These are phyloP conservation scores for Alcedo atthis DNA, from an alignment of 2,797 vertebrate genomes.

Conservation along the genomic window DNA sequence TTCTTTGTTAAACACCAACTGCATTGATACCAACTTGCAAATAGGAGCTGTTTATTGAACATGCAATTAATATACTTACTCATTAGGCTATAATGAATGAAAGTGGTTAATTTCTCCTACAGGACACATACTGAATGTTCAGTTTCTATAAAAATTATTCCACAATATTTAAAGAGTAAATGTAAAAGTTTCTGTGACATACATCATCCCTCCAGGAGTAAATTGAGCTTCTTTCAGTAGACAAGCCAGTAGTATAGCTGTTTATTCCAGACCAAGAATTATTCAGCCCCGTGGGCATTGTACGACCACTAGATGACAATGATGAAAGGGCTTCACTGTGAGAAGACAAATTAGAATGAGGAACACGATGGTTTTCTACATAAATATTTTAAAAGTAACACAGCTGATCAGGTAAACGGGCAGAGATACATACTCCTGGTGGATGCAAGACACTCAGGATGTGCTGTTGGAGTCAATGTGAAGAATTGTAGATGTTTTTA, in stretches of 20 bases:
- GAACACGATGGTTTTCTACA: not conserved
- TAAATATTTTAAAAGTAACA: not conserved
- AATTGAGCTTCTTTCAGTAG: constrained; percentile 85
- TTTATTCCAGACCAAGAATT: constrained; percentile 78
- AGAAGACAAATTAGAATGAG: constrained; percentile 1
- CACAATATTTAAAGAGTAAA: not conserved
- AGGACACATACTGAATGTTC: not conserved
- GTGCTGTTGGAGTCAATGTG: not conserved
- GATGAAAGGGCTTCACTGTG: constrained; percentile 67
- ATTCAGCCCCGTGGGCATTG: constrained; percentile 65
- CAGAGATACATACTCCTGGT: not conserved
- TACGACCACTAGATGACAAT: constrained; percentile 52
- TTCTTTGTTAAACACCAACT: not conserved
- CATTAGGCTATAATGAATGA: not conserved
- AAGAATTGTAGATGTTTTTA: not conserved
- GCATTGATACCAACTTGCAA: not conserved
- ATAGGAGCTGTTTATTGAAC: not conserved
- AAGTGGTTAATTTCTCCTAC: not conserved
- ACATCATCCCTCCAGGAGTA: constrained; percentile 89
- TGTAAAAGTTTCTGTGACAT: constrained; percentile 40
- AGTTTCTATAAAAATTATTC: not conserved
- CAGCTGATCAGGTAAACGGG: not conserved
- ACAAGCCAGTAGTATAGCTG: constrained; percentile 78
- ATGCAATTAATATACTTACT: not conserved
- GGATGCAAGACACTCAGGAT: not conserved